Evolutionary conservation across 2,797 vertebrate species (phyloP), one percentile per base, ranked within the genome.

Genomic region (Tenualosa thibaudeaui): DNA sequence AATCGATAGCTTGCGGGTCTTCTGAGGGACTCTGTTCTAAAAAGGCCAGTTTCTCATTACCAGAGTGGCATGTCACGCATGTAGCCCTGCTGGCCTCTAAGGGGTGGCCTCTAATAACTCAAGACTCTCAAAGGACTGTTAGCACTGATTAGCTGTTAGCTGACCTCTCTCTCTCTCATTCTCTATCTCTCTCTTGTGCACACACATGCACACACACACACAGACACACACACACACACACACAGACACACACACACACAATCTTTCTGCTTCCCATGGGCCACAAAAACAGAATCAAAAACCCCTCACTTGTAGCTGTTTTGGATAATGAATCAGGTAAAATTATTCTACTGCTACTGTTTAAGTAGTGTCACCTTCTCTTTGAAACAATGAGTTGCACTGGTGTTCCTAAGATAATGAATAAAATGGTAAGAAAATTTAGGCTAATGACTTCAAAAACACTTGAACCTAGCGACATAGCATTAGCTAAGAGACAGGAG

Each of bases 381-480:
- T 43, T 6, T 43, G 68, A 17, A 12, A 17, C 68, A 43, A 6
- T 40, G 6, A 15, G 31, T 13, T 37, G 37, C 68, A 17, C 68
- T 17, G 68, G 3, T 10, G 31, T 43, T 75, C 68, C 15, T 13
- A 15, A 10, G 37, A 19, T 43, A 37, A 75, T 75, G 68, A 75
- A 75, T 75, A 75, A 75, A 75, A 31, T 12, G 15, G 68, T 12
- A 75, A 37, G 13, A 37, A 43, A 19, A 43, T 19, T 13, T 40
- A 75, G 40, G 68, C 31, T 75, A 75, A 75, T 37, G 37, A 75
- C 68, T 75, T 65, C 31, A 40, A 43, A 75, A 75, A 43, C 68
- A 75, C 68, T 40, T 40, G 68, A 75, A 75, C 68, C 31, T 31
- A 17, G 68, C 7, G 6, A 3, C 68, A 71, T 31, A 75, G 68